Evolutionary conservation across 2,888 invertebrate genomes (phyloP), one percentile per base, ranked within the genome.

Genomic region (Pogonocherus hispidulus): DNA sequence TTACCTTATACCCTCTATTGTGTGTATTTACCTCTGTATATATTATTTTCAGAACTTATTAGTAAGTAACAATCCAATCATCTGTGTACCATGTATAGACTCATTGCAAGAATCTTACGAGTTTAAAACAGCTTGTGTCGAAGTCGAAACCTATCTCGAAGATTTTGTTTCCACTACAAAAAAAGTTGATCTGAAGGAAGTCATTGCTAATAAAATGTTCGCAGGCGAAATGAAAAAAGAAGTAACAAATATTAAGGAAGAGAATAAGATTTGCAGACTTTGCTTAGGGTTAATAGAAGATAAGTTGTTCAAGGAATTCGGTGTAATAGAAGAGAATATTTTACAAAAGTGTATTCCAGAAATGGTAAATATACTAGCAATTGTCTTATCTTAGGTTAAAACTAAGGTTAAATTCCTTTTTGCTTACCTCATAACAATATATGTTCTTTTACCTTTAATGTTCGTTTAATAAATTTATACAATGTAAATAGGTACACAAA

Each of bases 321-420:
- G 55, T 4, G 35, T 56, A 22, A n/a, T 56, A 19, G 57, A 46
- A 37, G 16, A 57, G n/a, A 22, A 57, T 27, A 44, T 57, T 16
- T 23, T 57, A 1, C 9, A 22, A 14, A 57, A 57, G 27, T 57
- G 57, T 23, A 3, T 57, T 46, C 46, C 57, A 6, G 57, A 57
- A 11, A 23, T 57, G 57, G 57, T 57, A 57, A 19, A 20, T 44
- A n/a, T n/a, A n/a, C n/a, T n/a, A n/a, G n/a, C n/a, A n/a, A n/a
- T n/a, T n/a, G n/a, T n/a, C n/a, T n/a, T n/a, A n/a, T n/a, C n/a
- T n/a, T n/a, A n/a, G n/a, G n/a, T n/a, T n/a, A n/a, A n/a, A n/a
- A n/a, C n/a, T n/a, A n/a, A n/a, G n/a, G n/a, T n/a, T n/a, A n/a
- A n/a, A n/a, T n/a, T n/a, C n/a, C n/a, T n/a, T n/a, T n/a, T n/a